Evolutionary conservation across 2,888 invertebrate genomes (phyloP).

Genomic region (Lepidochrysops patricia): DNA sequence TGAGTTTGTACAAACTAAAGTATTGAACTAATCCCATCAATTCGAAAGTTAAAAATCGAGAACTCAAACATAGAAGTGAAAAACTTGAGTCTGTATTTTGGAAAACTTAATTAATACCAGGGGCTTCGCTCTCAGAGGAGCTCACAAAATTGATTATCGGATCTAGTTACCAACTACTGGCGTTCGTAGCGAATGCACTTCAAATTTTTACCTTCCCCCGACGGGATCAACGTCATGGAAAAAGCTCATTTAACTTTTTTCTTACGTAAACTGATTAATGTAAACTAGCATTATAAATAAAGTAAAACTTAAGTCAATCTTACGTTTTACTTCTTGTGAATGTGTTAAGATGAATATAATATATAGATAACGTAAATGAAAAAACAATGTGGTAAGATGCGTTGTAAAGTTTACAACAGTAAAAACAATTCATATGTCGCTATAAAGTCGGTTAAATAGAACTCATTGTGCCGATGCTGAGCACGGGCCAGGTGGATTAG

Average conservation of each 20-base stretch:
- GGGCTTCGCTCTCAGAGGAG: constrained; percentile 28
- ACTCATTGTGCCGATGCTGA: constrained; percentile 20
- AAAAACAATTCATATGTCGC: background rate
- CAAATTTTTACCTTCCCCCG: constrained; percentile 41
- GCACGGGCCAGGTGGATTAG: constrained; percentile 26
- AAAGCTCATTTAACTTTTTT: constrained; percentile 8
- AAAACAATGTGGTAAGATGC: too few relatives aligned
- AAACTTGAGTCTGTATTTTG: background rate
- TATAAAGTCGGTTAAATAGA: constrained; percentile 7
- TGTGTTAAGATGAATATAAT: too few relatives aligned
- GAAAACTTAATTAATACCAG: constrained; percentile 17
- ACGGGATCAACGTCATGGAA: constrained; percentile 30
- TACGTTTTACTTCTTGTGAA: too few relatives aligned
- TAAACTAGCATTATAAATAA: background rate
- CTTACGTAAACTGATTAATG: background rate
- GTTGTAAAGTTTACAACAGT: too few relatives aligned
- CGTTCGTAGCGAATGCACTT: constrained; percentile 38
- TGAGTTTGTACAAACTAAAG: too few relatives aligned
- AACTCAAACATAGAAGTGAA: background rate
- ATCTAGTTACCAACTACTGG: constrained; percentile 66
- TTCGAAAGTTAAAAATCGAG: background rate
- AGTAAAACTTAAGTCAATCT: too few relatives aligned
- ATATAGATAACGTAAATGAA: too few relatives aligned
- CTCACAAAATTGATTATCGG: constrained; percentile 66
- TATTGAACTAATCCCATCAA: background rate